A percentile compares a stretch with the other conserved stretches of the same genome.
Evolutionary conservation across 1,140 invertebrate species (phyloP).

Genomic region (Potamilus streckersoni): DNA sequence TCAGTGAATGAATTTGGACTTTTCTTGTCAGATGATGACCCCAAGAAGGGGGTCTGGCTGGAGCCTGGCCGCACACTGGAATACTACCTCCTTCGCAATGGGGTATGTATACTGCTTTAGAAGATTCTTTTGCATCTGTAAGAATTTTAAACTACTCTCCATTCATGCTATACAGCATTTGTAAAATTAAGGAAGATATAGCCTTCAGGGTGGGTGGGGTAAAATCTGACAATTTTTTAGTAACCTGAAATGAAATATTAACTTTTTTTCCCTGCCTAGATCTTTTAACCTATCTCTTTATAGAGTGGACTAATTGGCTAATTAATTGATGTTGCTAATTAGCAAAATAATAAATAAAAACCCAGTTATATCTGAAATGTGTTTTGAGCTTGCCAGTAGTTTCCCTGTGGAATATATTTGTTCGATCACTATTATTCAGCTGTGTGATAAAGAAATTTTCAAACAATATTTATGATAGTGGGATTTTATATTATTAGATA

Average conservation of each 20-base stretch:
- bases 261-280: not conserved
- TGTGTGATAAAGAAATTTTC: too few species aligned
- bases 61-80: constrained; percentile 92
- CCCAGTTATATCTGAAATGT: too few species aligned
- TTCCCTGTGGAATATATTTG: too few species aligned
- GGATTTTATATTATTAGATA: too few species aligned
- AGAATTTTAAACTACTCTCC: not conserved
- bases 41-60: constrained; percentile 97
- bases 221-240: not conserved
- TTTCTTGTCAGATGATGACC: constrained; percentile 95
- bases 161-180: not conserved
- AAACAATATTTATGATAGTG: too few species aligned
- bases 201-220: not conserved
- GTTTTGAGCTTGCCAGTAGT: too few species aligned
- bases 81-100: constrained; percentile 96
- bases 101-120: constrained; percentile 70
- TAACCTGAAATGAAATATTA: not conserved
- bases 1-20: constrained; percentile 96
- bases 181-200: not conserved
- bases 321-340: too few species aligned
- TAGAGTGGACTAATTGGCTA: too few species aligned
- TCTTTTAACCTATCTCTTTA: not conserved
- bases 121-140: constrained; percentile 5
- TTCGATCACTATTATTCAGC: too few species aligned
- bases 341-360: too few species aligned